A percentile compares a stretch with the other conserved stretches of the same genome.
Evolutionary conservation across 2,797 vertebrate genomes (phyloP).

Genomic region (Holocentrus rufus): DNA sequence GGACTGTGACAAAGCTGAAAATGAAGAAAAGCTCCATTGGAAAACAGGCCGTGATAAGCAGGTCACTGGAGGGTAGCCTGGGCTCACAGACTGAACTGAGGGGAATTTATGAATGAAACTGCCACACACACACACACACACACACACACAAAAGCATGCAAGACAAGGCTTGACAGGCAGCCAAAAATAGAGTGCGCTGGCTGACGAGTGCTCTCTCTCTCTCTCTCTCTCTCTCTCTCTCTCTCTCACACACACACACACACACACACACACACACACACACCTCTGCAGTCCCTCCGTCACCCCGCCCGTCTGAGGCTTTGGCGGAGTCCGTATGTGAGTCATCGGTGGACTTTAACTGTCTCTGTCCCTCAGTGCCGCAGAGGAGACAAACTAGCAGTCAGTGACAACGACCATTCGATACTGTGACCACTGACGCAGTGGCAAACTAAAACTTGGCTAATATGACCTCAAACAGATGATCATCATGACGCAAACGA

Average conservation of each 20-base stretch:
- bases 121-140: constrained; percentile 37
- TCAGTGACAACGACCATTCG: neutral
- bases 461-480: too few relatives aligned
- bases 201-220: constrained; percentile 32
- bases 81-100: constrained; percentile 16
- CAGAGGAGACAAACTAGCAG: constrained; percentile 57
- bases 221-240: constrained; percentile 2
- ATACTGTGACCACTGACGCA: too few relatives aligned
- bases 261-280: constrained; percentile 5
- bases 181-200: constrained; percentile 69
- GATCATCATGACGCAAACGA: too few relatives aligned
- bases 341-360: constrained; percentile 75
- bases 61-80: constrained; percentile 38
- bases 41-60: constrained; percentile 25
- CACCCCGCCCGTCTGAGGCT: constrained; percentile 68
- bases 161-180: constrained; percentile 64
- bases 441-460: too few relatives aligned
- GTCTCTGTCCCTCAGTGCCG: constrained; percentile 59
- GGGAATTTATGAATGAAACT: constrained; percentile 75
- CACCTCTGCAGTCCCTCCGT: constrained; percentile 66
- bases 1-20: constrained; percentile 33
- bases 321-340: constrained; percentile 73
- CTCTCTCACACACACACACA: constrained; percentile 3
- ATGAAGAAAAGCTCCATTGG: constrained; percentile 25
- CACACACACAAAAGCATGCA: constrained; percentile 28